phyloP scores from a whole-genome alignment of 2,888 invertebrate species.

The Diploptera punctata region DNA sequence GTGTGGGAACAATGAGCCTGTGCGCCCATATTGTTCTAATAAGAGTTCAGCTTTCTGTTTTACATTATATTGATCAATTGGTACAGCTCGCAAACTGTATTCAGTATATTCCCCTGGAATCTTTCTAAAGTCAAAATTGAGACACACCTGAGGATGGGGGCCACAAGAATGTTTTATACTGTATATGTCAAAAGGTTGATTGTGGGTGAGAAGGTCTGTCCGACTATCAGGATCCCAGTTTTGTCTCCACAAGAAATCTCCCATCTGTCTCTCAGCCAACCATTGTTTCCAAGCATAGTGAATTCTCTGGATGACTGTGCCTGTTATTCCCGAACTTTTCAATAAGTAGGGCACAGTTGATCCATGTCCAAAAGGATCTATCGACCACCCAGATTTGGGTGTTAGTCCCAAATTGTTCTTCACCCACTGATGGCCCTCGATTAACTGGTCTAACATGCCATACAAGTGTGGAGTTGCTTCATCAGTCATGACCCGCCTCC shows the following conservation, averaged over 20 bases:
- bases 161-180: conserved; percentile 96
- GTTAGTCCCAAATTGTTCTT: conserved; percentile 80
- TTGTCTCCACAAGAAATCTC: conserved; percentile 93
- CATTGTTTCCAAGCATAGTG: conserved; percentile 97
- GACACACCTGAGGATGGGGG: conserved; percentile 88
- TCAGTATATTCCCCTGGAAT: conserved; percentile 90
- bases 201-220: conserved; percentile 80
- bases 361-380: conserved; percentile 97
- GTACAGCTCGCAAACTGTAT: conserved; percentile 79
- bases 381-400: conserved; percentile 90
- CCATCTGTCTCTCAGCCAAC: conserved; percentile 85
- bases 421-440: conserved; percentile 92
- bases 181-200: conserved; percentile 97
- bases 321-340: conserved; percentile 76
- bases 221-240: conserved; percentile 69
- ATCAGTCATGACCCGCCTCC: conserved; percentile 99
- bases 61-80: conserved; percentile 85
- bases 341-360: conserved; percentile 92
- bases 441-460: conserved; percentile 88
- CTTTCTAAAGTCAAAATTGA: conserved; percentile 87
- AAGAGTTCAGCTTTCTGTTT: conserved; percentile 84
- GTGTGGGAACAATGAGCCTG: conserved; percentile 88
- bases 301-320: conserved; percentile 90
- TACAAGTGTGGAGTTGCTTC: conserved; percentile 91
- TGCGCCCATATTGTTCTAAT: conserved; percentile 87